A percentile compares a stretch with the other conserved stretches of the same genome.
Conservation (phyloP, 2,888 invertebrate genomes). For the Drosophila antonietae region DNA sequence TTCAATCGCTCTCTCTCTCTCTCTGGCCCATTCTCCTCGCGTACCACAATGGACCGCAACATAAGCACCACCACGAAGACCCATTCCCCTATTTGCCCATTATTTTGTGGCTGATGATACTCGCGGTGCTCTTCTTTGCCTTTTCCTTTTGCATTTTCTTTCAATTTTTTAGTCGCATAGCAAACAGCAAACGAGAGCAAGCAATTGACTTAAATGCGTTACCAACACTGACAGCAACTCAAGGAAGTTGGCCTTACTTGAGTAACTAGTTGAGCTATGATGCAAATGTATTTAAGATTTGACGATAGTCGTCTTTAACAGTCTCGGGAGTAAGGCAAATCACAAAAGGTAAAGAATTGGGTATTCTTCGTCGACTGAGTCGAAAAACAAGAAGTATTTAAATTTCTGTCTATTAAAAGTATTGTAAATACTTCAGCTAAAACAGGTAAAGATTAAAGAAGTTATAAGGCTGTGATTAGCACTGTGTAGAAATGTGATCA, state of each 20-base stretch:
- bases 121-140: background rate
- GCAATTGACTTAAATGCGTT: slow-evolving; percentile 13
- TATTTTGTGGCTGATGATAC: slow-evolving; percentile 55
- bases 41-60: slow-evolving; percentile 30
- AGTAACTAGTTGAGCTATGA: background rate
- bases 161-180: slow-evolving; percentile 9
- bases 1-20: no score
- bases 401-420: no score
- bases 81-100: slow-evolving; percentile 36
- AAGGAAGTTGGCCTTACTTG: background rate
- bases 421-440: no score
- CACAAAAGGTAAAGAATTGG: no score
- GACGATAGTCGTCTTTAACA: no score
- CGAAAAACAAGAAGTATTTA: no score
- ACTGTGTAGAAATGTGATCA: no score
- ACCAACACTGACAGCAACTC: slow-evolving; percentile 4
- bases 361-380: no score
- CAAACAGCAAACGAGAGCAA: slow-evolving; percentile 21
- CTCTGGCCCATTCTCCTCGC: background rate
- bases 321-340: no score
- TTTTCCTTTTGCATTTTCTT: background rate
- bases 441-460: no score
- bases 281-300: background rate
- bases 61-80: slow-evolving; percentile 3
- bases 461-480: no score